phyloP scores from a whole-genome alignment of 2,113 vertebrate species.

The Coturnix japonica region DNA sequence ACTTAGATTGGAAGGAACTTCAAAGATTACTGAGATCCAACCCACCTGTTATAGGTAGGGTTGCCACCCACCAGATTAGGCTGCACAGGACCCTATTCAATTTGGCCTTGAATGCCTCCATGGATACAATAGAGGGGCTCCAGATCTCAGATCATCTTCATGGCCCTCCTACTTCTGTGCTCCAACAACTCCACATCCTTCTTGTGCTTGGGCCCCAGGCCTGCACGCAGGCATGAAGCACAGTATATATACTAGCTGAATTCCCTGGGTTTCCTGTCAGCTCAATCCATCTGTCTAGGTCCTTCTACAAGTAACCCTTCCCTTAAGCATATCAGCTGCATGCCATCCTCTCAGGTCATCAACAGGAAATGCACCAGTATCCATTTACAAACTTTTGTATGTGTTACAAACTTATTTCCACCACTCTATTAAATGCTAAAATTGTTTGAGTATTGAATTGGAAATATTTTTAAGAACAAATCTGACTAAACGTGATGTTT shows the following conservation, averaged over 20 bases:
- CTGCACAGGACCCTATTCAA: too few species aligned
- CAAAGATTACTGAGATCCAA: too few species aligned
- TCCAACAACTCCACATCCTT: too few species aligned
- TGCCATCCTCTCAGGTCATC: fast-evolving
- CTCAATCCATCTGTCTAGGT: neutral
- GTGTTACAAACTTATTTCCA: neutral
- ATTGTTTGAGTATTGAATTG: neutral
- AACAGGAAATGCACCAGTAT: neutral
- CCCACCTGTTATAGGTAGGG: too few species aligned
- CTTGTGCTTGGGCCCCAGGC: too few species aligned
- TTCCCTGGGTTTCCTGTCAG: neutral
- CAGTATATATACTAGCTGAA: neutral
- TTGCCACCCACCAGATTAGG: too few species aligned
- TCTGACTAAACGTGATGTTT: neutral
- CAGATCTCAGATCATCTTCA: too few species aligned
- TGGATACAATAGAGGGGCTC: too few species aligned
- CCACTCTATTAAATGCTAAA: slow-evolving; percentile 3
- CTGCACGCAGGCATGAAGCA: neutral
- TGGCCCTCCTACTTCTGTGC: too few species aligned
- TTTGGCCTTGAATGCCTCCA: too few species aligned
- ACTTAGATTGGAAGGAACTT: too few species aligned
- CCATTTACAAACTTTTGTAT: neutral
- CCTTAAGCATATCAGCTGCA: fast-evolving
- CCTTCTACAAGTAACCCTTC: neutral
- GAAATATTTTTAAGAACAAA: neutral